Percentiles rank a stretch among this genome's conserved stretches.
Evolutionary conservation across 2,888 invertebrate genomes (phyloP).

Genomic region (Phyto melanocephala): DNA sequence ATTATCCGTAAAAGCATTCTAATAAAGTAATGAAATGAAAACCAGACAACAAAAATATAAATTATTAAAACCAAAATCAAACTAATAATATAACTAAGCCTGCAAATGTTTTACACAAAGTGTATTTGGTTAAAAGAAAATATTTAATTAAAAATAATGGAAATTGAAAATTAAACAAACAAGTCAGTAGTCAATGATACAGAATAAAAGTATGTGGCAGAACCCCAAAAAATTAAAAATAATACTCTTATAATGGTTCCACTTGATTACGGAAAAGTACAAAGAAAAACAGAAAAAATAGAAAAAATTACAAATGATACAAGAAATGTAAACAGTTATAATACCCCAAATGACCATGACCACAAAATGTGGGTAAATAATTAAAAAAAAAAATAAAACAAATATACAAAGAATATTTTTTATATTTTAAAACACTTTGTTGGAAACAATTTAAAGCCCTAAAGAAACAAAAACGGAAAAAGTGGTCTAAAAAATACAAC

Average conservation of each 20-base stretch:
- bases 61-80: background rate
- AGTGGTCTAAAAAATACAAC: background rate
- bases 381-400: background rate
- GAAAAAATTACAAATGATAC: background rate
- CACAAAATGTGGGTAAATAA: slow-evolving; percentile 49
- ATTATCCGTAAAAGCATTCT: no score
- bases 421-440: slow-evolving; percentile 26
- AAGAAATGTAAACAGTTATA: slow-evolving; percentile 51
- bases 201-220: background rate
- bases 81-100: background rate
- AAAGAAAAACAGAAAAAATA: no score
- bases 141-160: background rate
- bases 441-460: slow-evolving; percentile 28
- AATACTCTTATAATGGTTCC: background rate
- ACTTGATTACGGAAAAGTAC: no score
- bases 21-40: background rate
- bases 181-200: slow-evolving; percentile 6
- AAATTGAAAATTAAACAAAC: slow-evolving; percentile 40
- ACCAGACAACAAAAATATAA: background rate
- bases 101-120: background rate
- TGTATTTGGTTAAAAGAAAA: background rate
- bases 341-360: slow-evolving; percentile 62
- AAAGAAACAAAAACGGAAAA: slow-evolving; percentile 12
- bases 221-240: background rate
- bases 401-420: background rate